A percentile compares a stretch with the other conserved stretches of the same genome.
These are phyloP conservation scores for Macroramphosus scolopax DNA, from an alignment of 2,797 vertebrate species.

Conservation along the genomic window DNA sequence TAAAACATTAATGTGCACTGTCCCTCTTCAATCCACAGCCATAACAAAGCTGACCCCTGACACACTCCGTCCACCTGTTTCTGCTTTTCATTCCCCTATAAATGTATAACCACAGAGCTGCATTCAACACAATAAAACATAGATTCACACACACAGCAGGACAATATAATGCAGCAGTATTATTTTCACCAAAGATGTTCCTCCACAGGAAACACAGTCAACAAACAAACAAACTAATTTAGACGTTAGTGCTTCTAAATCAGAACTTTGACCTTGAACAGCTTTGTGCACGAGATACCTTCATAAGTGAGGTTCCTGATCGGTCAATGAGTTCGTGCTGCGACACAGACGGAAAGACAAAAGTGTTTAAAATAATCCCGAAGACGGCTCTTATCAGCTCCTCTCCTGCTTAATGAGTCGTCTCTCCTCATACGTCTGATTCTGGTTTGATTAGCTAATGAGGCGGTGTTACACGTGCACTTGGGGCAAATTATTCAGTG, in stretches of 20 bases:
- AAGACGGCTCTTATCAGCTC: slow-evolving; percentile 47
- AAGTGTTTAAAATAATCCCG: slow-evolving; percentile 40
- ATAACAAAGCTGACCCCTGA: slow-evolving; percentile 42
- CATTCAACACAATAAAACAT: slow-evolving; percentile 6
- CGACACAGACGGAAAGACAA: slow-evolving; percentile 27
- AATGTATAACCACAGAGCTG: neutral
- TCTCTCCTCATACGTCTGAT: slow-evolving; percentile 43
- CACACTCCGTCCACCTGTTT: slow-evolving; percentile 24
- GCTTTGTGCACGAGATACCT: too few relatives aligned
- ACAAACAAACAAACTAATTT: too few relatives aligned
- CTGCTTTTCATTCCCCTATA: slow-evolving; percentile 6
- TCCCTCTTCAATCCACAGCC: slow-evolving; percentile 41
- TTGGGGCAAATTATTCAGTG: slow-evolving; percentile 51
- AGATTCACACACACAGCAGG: neutral
- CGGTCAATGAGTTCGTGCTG: neutral
- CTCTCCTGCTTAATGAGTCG: slow-evolving; percentile 45
- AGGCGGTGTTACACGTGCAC: slow-evolving; percentile 41
- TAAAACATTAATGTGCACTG: slow-evolving; percentile 52
- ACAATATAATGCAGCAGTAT: neutral
- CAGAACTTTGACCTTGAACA: slow-evolving; percentile 37
- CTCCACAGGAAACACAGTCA: too few relatives aligned
- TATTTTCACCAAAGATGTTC: too few relatives aligned
- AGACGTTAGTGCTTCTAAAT: slow-evolving; percentile 24
- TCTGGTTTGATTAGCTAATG: slow-evolving; percentile 65
- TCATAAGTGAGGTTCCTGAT: slow-evolving; percentile 25